Base-by-base conservation (phyloP, 2,888 invertebrate genomes). In the Trichacis sp. region DNA sequence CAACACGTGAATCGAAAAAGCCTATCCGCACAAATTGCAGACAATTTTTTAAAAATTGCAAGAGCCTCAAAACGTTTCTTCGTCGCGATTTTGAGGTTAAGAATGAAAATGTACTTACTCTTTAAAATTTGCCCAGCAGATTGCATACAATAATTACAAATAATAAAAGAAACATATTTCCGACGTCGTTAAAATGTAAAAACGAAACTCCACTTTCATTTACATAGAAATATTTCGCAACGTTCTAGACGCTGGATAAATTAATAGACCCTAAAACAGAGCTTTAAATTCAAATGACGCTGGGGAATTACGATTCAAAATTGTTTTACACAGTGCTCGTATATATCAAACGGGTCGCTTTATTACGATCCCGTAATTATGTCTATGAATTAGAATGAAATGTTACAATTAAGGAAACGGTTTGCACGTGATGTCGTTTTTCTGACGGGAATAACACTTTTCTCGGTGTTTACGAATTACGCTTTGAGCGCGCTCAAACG, bases 221-320 rank as follows among this genome's bases (percentile, higher is more conserved):
- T n/a, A n/a, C n/a, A n/a, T n/a, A n/a, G n/a, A n/a, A n/a, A n/a
- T n/a, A n/a, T n/a, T n/a, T n/a, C n/a, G n/a, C n/a, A n/a, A n/a
- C n/a, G 47, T 58, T 47, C 52, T 47, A 53, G 38, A 59, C 45
- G 42, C 48, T 52, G 59, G 52, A 53, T 59, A 54, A 49, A 52
- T 53, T 48, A 60, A 60, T 54, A 52, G 54, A 60, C 38, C 60
- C 45, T 43, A 54, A 60, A 60, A 52, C 60, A 50, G 52, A 53
- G 53, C 54, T 53, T 54, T 54, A 60, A 60, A 49, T 60, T 60
- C 52, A 54, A 60, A 60, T 49, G 36, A 50, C 47, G 52, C 58
- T 52, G 52, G 51, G 58, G 50, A 52, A 58, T 58, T 58, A 47
- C 58, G 58, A 46, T 58, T 58, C 51, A 58, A 58, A 58, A 58